phyloP scores from a whole-genome alignment of 2,888 invertebrate species.

The Dolichomitus sp. region DNA sequence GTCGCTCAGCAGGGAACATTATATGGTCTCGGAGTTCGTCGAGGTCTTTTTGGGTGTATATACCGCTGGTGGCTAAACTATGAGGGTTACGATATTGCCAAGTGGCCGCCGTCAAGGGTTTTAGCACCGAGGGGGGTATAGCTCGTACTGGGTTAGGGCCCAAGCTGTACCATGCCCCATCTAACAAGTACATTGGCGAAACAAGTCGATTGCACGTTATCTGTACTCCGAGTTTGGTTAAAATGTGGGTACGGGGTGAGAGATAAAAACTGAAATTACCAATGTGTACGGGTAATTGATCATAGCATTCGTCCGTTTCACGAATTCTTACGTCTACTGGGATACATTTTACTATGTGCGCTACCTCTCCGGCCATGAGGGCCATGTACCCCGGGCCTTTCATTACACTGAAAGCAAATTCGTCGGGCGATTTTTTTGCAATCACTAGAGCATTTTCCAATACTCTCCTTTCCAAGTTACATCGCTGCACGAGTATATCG shows the following conservation, averaged over 20 bases:
- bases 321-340: conserved; percentile 51
- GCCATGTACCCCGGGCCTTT: conserved; percentile 70
- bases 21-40: conserved; percentile 47
- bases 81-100: conserved; percentile 58
- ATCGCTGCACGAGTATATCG: not conserved
- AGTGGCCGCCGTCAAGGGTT: conserved; percentile 13
- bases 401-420: not conserved
- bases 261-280: too few species aligned
- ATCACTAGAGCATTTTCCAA: not conserved
- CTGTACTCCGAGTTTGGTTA: conserved; percentile 66
- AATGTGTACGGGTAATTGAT: too few species aligned
- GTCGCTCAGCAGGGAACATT: conserved; percentile 58
- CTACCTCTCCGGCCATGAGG: conserved; percentile 68
- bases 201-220: conserved; percentile 65
- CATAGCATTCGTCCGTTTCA: conserved; percentile 62
- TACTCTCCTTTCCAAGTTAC: not conserved
- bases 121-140: conserved; percentile 19
- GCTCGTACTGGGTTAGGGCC: conserved; percentile 33
- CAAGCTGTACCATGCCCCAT: conserved; percentile 66
- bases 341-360: too few species aligned
- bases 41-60: conserved; percentile 51
- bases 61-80: conserved; percentile 49
- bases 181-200: conserved; percentile 66
- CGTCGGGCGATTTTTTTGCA: not conserved
- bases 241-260: conserved; percentile 50